Base-by-base conservation (phyloP, 2,888 invertebrate genomes). In the Timandra comae region DNA sequence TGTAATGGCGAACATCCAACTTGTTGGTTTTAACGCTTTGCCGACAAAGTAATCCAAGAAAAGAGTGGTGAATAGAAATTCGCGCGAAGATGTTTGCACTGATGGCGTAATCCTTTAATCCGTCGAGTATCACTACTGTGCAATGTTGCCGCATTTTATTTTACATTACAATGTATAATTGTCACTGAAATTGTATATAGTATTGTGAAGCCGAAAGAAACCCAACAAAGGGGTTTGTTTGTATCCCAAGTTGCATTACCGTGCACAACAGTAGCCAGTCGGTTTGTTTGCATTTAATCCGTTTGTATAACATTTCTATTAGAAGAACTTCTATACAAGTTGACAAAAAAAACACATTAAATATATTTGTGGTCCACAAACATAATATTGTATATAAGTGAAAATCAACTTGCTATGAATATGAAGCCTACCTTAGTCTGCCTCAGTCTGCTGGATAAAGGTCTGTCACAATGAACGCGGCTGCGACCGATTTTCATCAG, bases 271-370 rank as follows among this genome's bases (percentile, higher is more conserved):
- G 61, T 60, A 67, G 76, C 77, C 69, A 66, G 55, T 56, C 16
- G 64, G 62, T 64, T 63, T 80, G 80, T 80, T 81, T 76, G 72
- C 68, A 58, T 73, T 74, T 82, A 84, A 84, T 84, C 82, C 73
- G 69, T 77, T 74, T 79, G 73, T 76, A 10, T 63, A 71, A 72
- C 59, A 59, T 67, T 62, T 70, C 71, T 72, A 66, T 71, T 52
- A 16, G n/a, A n/a, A n/a, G n/a, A n/a, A n/a, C n/a, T n/a, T n/a
- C n/a, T n/a, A n/a, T n/a, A n/a, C n/a, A n/a, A n/a, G n/a, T n/a
- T n/a, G n/a, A n/a, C n/a, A n/a, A n/a, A n/a, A n/a, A n/a, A n/a
- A n/a, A n/a, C n/a, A n/a, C n/a, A n/a, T n/a, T n/a, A n/a, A n/a
- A n/a, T n/a, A n/a, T n/a, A n/a, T n/a, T n/a, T n/a, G n/a, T n/a